These are phyloP conservation scores for Mungos mungo DNA, from an alignment of 2,113 vertebrate species.

Conservation along the genomic window DNA sequence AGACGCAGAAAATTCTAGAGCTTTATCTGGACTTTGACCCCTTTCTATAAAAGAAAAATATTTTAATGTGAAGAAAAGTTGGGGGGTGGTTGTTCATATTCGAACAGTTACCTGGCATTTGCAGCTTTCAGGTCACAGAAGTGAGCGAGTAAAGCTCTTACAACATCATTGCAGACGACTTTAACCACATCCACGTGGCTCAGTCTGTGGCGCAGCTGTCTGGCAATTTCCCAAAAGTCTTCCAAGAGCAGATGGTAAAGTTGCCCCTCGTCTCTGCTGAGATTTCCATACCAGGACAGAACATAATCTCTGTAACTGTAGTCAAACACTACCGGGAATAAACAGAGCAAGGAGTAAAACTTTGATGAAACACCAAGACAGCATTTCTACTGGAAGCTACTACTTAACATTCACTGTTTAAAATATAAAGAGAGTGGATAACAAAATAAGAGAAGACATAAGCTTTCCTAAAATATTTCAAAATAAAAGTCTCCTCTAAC, in stretches of 20 bases:
- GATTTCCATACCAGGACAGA: slow-evolving; percentile 94
- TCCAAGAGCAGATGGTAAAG: slow-evolving; percentile 95
- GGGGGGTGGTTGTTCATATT: not conserved
- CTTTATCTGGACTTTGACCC: not conserved
- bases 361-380: not conserved
- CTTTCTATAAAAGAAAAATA: not conserved
- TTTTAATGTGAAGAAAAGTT: not conserved
- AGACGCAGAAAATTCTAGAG: not conserved
- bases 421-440: not conserved
- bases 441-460: not conserved
- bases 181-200: slow-evolving; percentile 94
- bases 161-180: slow-evolving; percentile 94
- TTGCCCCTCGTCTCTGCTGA: slow-evolving; percentile 95
- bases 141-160: slow-evolving; percentile 92
- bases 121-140: slow-evolving; percentile 98
- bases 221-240: slow-evolving; percentile 97
- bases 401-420: not conserved
- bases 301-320: slow-evolving; percentile 97
- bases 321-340: slow-evolving; percentile 92
- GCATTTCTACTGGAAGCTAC: not conserved
- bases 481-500: not conserved
- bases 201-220: slow-evolving; percentile 91
- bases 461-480: not conserved
- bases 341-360: slow-evolving; percentile 62
- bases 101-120: slow-evolving; percentile 89